These are phyloP conservation scores for Cerastoderma edule DNA, from an alignment of 2,888 invertebrate species.

Conservation along the genomic window DNA sequence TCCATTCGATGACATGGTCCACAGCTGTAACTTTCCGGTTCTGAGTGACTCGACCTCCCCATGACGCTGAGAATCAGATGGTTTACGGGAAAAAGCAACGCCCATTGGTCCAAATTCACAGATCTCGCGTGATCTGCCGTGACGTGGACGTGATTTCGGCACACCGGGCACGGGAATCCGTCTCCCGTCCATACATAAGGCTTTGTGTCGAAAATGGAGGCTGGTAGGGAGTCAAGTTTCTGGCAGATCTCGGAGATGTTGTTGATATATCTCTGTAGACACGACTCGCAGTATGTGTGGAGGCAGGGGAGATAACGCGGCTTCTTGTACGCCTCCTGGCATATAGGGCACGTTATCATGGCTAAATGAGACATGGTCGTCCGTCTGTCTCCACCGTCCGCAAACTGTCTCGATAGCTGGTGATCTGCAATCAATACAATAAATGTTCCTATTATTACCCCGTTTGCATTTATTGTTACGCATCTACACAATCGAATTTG, in stretches of 20 bases:
- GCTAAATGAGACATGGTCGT: slow-evolving; percentile 8
- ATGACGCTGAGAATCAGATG: slow-evolving; percentile 53
- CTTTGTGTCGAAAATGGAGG: slow-evolving; percentile 58
- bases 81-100: slow-evolving; percentile 52
- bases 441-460: too few species aligned
- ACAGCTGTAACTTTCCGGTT: slow-evolving; percentile 35
- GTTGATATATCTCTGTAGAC: slow-evolving; percentile 52
- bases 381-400: neutral
- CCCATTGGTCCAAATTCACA: slow-evolving; percentile 45
- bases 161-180: slow-evolving; percentile 61
- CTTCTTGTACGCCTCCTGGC: slow-evolving; percentile 52
- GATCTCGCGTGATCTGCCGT: slow-evolving; percentile 15
- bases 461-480: too few species aligned
- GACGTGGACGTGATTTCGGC: slow-evolving; percentile 49
- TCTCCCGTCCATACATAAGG: slow-evolving; percentile 61
- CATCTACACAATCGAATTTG: too few species aligned
- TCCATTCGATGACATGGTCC: slow-evolving; percentile 53
- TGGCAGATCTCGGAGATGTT: slow-evolving; percentile 53
- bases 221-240: slow-evolving; percentile 50
- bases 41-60: slow-evolving; percentile 34
- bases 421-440: too few species aligned
- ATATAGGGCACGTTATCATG: slow-evolving; percentile 57
- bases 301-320: slow-evolving; percentile 59
- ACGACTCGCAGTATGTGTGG: slow-evolving; percentile 58
- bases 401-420: too few species aligned